Evolutionary conservation across 2,113 vertebrate genomes (phyloP).

Genomic region (Daubentonia madagascariensis): DNA sequence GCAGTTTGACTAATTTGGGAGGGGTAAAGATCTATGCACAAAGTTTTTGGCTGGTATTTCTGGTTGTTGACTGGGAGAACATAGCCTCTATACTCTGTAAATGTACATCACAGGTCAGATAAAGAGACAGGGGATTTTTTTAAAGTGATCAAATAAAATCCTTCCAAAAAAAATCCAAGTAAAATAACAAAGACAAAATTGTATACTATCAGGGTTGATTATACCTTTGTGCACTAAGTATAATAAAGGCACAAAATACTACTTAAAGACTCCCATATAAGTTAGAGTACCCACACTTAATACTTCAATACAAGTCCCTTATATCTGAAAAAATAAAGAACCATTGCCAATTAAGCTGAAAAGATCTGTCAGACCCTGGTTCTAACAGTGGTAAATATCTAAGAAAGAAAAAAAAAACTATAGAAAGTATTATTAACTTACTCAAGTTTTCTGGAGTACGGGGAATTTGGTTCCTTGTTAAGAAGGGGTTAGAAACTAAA

Average conservation of each 20-base stretch:
- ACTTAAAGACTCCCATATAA: background rate
- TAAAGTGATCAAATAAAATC: slow-evolving; percentile 26
- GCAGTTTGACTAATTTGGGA: background rate
- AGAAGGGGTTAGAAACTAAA: slow-evolving; percentile 87
- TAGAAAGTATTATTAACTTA: slow-evolving; percentile 81
- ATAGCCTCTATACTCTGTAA: background rate
- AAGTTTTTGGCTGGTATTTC: background rate
- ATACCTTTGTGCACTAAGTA: background rate
- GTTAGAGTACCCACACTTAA: background rate
- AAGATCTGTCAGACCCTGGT: background rate
- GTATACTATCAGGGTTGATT: background rate
- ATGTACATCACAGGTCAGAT: background rate
- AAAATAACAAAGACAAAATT: slow-evolving; percentile 40
- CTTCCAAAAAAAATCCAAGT: slow-evolving; percentile 21
- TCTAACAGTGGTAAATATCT: background rate
- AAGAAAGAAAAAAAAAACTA: background rate
- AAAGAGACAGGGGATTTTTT: background rate
- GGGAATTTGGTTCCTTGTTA: slow-evolving; percentile 87
- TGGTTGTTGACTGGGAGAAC: background rate
- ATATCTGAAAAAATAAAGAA: background rate
- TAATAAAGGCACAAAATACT: background rate
- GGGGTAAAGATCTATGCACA: background rate
- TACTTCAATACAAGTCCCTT: background rate
- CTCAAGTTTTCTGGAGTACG: slow-evolving; percentile 92
- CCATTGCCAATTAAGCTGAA: background rate